These are phyloP conservation scores for Danio rerio DNA, from an alignment of 2,113 vertebrate genomes.

Conservation along the genomic window GRCz12tu NC_133187.1:29072501-29073000, in stretches of 20 bases:
- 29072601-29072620: conserved; percentile 74
- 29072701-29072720: conserved; percentile 53
- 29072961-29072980: too few species aligned
- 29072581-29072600: conserved; percentile 65
- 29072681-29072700: conserved; percentile 48
- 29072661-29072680: conserved; percentile 48
- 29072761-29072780: conserved; percentile 33
- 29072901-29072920: too few species aligned
- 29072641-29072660: conserved; percentile 23
- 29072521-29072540: conserved; percentile 11
- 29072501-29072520: not conserved
- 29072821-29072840: not conserved
- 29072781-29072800: conserved; percentile 49
- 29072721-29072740: conserved; percentile 35
- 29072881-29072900: not conserved
- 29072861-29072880: not conserved
- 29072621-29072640: conserved; percentile 60
- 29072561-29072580: conserved; percentile 62
- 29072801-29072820: conserved; percentile 43
- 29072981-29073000: too few species aligned
- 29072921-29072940: too few species aligned
- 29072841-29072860: not conserved
- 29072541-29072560: conserved; percentile 42
- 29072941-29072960: too few species aligned
- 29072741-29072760: conserved; percentile 25